Evolutionary conservation across 2,888 invertebrate species (phyloP).

Genomic region (Chrysomela aeneicollis): DNA sequence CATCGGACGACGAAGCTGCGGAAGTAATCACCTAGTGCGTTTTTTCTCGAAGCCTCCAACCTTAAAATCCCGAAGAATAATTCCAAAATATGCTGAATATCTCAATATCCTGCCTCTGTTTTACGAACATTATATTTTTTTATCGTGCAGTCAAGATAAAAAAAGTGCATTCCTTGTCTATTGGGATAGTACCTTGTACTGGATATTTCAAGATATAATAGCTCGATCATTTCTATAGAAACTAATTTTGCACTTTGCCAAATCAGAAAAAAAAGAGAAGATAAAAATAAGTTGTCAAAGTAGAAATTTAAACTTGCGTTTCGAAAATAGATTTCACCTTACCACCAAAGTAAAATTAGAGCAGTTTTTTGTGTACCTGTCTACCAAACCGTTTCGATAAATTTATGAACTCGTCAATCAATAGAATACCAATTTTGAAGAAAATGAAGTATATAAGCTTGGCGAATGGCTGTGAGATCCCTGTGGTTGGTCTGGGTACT

Average conservation of each 20-base stretch:
- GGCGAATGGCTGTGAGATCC: conserved; percentile 66
- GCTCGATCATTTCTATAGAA: neutral
- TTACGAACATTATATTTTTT: too few species aligned
- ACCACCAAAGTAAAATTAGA: conserved; percentile 7
- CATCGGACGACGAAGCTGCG: too few species aligned
- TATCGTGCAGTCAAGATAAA: too few species aligned
- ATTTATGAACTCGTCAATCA: conserved; percentile 7
- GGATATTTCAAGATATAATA: neutral
- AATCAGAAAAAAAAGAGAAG: too few species aligned
- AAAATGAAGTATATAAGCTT: conserved; percentile 63
- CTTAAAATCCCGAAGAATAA: too few species aligned
- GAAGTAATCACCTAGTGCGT: too few species aligned
- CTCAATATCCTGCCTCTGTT: too few species aligned
- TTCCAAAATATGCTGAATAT: too few species aligned
- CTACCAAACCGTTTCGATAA: neutral
- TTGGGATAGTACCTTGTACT: too few species aligned
- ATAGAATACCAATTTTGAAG: neutral
- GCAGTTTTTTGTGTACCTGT: neutral
- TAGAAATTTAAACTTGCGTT: conserved; percentile 10
- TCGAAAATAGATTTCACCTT: conserved; percentile 22
- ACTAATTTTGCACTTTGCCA: neutral
- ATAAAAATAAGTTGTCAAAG: conserved; percentile 10
- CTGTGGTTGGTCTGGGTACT: conserved; percentile 76
- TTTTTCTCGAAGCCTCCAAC: too few species aligned
- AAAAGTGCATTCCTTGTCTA: too few species aligned